Evolutionary conservation across 2,797 vertebrate species (phyloP).

Genomic region (Argya squamiceps): DNA sequence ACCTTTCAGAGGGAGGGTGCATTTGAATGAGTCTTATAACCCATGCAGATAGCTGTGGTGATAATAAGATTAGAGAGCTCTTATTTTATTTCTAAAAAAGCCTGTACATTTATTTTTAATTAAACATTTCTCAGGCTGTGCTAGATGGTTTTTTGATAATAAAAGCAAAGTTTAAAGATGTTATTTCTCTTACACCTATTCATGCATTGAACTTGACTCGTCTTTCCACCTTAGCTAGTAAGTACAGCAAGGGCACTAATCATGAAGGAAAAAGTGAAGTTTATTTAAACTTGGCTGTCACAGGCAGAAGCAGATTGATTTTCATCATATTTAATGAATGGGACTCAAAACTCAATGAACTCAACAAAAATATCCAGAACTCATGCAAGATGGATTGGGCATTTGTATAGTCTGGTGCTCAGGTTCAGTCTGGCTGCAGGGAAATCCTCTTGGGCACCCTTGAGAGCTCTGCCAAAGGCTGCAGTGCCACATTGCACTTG

Average conservation of each 20-base stretch:
- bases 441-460: not conserved
- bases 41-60: not conserved
- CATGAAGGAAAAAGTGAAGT: not conserved
- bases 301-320: not conserved
- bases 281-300: not conserved
- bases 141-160: not conserved
- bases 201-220: not conserved
- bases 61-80: not conserved
- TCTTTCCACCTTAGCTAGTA: not conserved
- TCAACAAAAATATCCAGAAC: not conserved
- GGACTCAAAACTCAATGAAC: not conserved
- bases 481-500: not conserved
- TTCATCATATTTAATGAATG: not conserved
- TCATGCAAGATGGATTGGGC: not conserved
- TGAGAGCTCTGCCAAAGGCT: rapidly evolving
- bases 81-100: not conserved
- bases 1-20: not conserved
- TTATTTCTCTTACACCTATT: not conserved
- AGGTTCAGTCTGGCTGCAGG: not conserved
- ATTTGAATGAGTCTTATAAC: not conserved
- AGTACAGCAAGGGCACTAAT: not conserved
- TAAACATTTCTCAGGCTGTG: not conserved
- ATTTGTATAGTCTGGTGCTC: not conserved
- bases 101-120: not conserved
- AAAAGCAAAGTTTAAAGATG: not conserved